Evolutionary conservation across 2,113 vertebrate species (phyloP), one percentile per base, ranked within the genome.

Genomic region (Gobio gobio): DNA sequence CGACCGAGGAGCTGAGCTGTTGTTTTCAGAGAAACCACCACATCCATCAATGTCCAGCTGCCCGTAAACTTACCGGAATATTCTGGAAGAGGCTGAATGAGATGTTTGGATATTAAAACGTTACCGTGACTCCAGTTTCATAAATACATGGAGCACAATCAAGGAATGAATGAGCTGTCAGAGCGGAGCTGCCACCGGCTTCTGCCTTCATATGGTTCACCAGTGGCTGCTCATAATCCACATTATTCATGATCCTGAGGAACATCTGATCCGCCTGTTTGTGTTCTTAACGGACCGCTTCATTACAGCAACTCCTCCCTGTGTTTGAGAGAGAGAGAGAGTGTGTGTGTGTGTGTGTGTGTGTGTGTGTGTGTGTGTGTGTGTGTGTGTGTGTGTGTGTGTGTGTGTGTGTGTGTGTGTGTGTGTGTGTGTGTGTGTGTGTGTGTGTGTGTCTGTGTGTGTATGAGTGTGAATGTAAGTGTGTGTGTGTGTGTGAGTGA

Each of bases 121-220:
- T 77, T 75, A 40, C 16, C 10, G 6, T 5, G 22, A 8, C 72
- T 74, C 47, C 74, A 56, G 74, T 77, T 77, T 77, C 74, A 77
- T 22, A 22, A 56, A 77, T 77, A 56, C 74, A 77, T 36, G 24
- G 4, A 77, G 20, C 9, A 20, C 18, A 77, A 77, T 77, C 24
- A 77, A 22, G 56, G 74, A 56, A 77, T 56, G 29, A 77, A 58
- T n/a, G 75, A 59, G 26, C 75, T 78, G 76, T 78, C 76, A 40
- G 10, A 59, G 8, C 16, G 12, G 51, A 78, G 18, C 29, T 58
- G 54, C 72, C 13, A 18, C 51, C 12, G 3, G 61, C 29, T 66
- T 66, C 64, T 16, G 5, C 7, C 6, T 29, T 66, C 63, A 29
- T 29, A 33, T 66, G 20, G 9, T 70, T 40, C 4, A 10, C 18